These are phyloP conservation scores for Watsonalla binaria DNA, from an alignment of 2,888 invertebrate genomes.

Conservation along the genomic window DNA sequence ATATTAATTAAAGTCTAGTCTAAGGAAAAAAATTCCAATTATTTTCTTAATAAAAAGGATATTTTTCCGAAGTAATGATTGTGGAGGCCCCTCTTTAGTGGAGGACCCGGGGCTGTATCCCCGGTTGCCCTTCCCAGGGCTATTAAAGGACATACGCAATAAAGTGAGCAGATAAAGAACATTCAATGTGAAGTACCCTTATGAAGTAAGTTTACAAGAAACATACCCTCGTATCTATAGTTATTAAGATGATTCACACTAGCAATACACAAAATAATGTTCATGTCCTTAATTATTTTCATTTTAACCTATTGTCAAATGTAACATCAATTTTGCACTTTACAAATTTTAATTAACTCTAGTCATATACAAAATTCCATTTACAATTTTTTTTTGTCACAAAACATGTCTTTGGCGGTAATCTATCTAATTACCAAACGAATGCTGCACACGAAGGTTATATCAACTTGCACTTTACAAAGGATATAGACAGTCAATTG, in stretches of 20 bases:
- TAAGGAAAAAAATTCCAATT: no score
- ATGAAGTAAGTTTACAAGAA: slow-evolving; percentile 15
- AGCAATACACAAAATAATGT: slow-evolving; percentile 12
- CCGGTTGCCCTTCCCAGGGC: no score
- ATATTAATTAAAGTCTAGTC: no score
- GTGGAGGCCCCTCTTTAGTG: no score
- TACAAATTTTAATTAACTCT: not conserved
- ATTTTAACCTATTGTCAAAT: slow-evolving; percentile 10
- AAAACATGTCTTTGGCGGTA: not conserved
- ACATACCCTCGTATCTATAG: slow-evolving; percentile 10
- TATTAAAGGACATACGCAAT: no score
- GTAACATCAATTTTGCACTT: slow-evolving; percentile 2
- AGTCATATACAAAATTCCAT: not conserved
- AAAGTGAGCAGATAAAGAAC: slow-evolving; percentile 19
- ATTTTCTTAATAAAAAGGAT: no score
- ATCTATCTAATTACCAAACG: not conserved
- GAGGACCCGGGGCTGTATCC: no score
- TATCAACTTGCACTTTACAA: not conserved
- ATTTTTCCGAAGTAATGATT: no score
- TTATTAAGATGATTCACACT: slow-evolving; percentile 21
- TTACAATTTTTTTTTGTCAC: not conserved
- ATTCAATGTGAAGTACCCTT: slow-evolving; percentile 26
- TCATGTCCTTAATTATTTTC: not conserved
- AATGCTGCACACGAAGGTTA: not conserved
- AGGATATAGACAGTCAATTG: no score